phyloP scores from a whole-genome alignment of 2,797 vertebrate species.

The Urophycis tenuis region DNA sequence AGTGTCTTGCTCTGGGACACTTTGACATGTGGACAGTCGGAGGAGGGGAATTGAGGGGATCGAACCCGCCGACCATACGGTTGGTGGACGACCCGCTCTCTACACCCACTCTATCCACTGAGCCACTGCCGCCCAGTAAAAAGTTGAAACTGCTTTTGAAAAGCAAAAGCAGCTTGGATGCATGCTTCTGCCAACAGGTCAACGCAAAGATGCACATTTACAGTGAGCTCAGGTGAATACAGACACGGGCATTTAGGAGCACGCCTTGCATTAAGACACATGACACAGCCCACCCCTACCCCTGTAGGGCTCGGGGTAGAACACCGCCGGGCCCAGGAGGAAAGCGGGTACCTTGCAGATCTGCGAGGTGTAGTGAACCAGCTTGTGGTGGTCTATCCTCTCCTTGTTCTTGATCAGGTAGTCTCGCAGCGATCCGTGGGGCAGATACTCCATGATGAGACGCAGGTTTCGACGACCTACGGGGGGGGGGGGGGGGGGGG shows the following conservation, averaged over 20 bases:
- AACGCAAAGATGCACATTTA: background rate
- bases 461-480: constrained; percentile 85
- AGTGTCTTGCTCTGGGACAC: too few species aligned
- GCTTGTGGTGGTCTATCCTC: constrained; percentile 85
- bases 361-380: constrained; percentile 88
- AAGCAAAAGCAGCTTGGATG: too few species aligned
- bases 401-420: constrained; percentile 94
- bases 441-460: constrained; percentile 95
- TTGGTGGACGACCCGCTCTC: too few species aligned
- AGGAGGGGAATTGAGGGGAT: too few species aligned
- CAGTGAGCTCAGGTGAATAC: background rate
- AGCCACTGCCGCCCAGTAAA: too few species aligned
- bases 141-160: too few species aligned
- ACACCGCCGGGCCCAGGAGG: too few species aligned
- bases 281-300: background rate
- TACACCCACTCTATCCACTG: too few species aligned
- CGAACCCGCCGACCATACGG: too few species aligned
- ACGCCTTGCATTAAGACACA: background rate
- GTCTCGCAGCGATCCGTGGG: constrained; percentile 91
- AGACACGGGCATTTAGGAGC: background rate
- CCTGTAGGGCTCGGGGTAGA: too few species aligned
- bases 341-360: constrained; percentile 84
- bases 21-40: too few species aligned
- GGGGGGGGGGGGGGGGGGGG: too few species aligned
- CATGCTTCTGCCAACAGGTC: background rate